Base-by-base conservation (phyloP, 2,888 invertebrate genomes). In the Eupithecia subumbrata region DNA sequence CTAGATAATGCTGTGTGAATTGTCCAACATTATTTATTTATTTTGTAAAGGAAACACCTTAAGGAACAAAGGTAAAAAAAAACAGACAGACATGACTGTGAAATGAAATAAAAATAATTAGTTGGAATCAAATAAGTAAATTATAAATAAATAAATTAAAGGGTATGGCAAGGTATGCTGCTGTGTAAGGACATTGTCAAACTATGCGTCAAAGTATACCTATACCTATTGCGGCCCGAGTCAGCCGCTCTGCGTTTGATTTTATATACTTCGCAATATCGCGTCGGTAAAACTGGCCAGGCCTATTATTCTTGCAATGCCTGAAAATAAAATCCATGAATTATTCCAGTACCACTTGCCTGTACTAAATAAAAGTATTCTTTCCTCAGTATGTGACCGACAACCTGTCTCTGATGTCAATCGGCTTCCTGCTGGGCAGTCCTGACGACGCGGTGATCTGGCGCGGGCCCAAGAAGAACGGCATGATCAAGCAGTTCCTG, bases 401-500 rank as follows among this genome's bases (percentile, higher is more conserved):
- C 87, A 99, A 99, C 91, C 95, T 99, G 67, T 97, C 97, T 9
- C 95, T 99, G 70, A 99, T 99, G 99, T 99, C 99, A 0, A 98
- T 99, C 87, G 99, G 99, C 16, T 99, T 99, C 90, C 95, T 99
- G 63, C 94, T 99, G 75, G 96, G 96, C 69, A 97, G 97, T 83
- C 96, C 97, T 0, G 98, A 98, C 88, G 98, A 99, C 89, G 99
- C 99, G 0, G 97, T 99, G n/a, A 99, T 99, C 85, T 99, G 99
- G 99, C 96, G 99, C 83, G 99, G 99, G 43, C 99, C 99, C 0
- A 98, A 99, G 91, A 99, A 99, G 92, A 99, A 99, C 94, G 98
- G 98, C 70, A 98, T 99, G 97, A 99, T 99, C 85, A 97, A 97
- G 75, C 99, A 99, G 92, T 99, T 99, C 92, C 93, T 99, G 56